Evolutionary conservation across 2,797 vertebrate species (phyloP), one percentile per base, ranked within the genome.

Genomic region (Girardinus metallicus): DNA sequence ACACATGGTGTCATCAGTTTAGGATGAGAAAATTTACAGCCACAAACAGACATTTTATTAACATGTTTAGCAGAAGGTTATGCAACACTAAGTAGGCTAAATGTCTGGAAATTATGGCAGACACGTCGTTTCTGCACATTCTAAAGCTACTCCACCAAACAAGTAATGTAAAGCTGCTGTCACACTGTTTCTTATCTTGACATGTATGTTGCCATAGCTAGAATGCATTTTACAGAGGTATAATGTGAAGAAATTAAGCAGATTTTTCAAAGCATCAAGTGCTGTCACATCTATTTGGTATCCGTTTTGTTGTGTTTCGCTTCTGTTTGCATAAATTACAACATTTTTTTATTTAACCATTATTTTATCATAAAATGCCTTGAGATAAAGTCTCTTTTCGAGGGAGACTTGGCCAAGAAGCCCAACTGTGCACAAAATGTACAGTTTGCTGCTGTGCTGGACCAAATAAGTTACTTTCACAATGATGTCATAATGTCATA

Each of bases 61-160:
- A 10, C 60, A 68, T 26, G 36, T 18, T 68, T 55, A 15, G 34
- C 49, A 53, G 46, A 26, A 49, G 73, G 23, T 53, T 74, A 36
- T 53, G 31, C 29, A 26, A 43, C 23, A 74, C 9, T 41, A 49
- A n/a, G 49, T 53, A 13, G 10, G 18, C 5, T 39, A 62, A 39
- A 55, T 15, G 18, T 74, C 47, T 26, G 73, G 34, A 53, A 74
- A 74, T 26, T 26, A 53, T 53, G 68, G 41, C 26, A 70, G 73
- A 26, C 6, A 23, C 2, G 34, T 26, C 34, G 36, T 53, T 74
- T 23, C 34, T 39, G 18, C 31, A 26, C 31, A 74, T 26, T 26
- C 10, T 11, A 11, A 2, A 49, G 4, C 10, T 36, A 23, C 10
- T 55, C 47, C 34, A 55, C 31, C 73, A 13, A n/a, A 23, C 34